A percentile compares a stretch with the other conserved stretches of the same genome.
phyloP scores from a whole-genome alignment of 1,140 invertebrate species.

The Magallana ariakensis region DNA sequence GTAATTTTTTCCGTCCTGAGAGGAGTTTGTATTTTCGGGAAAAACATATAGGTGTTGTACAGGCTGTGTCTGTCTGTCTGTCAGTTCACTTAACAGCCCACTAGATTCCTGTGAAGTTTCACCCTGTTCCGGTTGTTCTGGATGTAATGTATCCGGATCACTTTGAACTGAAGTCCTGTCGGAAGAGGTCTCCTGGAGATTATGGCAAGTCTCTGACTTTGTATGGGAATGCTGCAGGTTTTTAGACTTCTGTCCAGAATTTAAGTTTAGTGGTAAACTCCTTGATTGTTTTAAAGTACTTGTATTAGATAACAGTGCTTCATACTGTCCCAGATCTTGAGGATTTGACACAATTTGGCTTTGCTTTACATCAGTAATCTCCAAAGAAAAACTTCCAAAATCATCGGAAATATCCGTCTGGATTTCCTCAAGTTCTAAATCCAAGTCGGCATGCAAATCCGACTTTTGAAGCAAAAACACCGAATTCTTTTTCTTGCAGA shows the following conservation, averaged over 20 bases:
- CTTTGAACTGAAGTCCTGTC: not conserved
- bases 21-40: not conserved
- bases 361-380: not conserved
- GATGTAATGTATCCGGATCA: not conserved
- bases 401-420: slow-evolving; percentile 66
- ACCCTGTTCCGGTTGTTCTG: not conserved
- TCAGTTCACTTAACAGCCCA: not conserved
- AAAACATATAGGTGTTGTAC: not conserved
- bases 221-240: not conserved
- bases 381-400: slow-evolving; percentile 28
- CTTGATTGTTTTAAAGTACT: not conserved
- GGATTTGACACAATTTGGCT: not conserved
- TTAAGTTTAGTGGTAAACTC: not conserved
- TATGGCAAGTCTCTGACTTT: not conserved
- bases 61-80: not conserved
- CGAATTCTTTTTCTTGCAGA: slow-evolving; percentile 76
- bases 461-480: slow-evolving; percentile 73
- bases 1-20: not conserved
- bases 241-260: not conserved
- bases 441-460: slow-evolving; percentile 68
- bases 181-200: not conserved
- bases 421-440: slow-evolving; percentile 73
- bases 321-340: not conserved
- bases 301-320: not conserved
- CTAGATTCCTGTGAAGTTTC: not conserved